Base-by-base conservation (phyloP, 2,113 vertebrate species). In the Otocyon megalotis region DNA sequence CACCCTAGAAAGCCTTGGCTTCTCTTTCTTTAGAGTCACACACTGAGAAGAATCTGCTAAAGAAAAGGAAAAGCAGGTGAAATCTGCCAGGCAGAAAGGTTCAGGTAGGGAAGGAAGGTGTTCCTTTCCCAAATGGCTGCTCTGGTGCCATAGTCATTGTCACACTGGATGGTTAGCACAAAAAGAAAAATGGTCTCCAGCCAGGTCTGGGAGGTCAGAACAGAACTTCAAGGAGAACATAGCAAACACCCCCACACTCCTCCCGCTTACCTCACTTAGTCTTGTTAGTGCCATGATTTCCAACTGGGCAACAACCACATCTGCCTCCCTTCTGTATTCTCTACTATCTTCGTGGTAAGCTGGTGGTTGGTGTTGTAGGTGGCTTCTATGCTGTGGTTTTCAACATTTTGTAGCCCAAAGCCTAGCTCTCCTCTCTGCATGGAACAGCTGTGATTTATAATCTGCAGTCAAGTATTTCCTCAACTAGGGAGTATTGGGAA, bases 391-490 rank as follows among this genome's bases (percentile, higher is more conserved):
- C 11, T 43, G 85, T 58, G 79, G 82, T 83, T 94, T 97, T 85
- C 43, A 85, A 72, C 32, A 32, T 53, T 85, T 43, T 63, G 54
- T 26, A 63, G 72, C 63, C 50, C 77, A 72, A 76, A 94, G 17
- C 72, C 76, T 48, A 88, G 81, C 81, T 43, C n/a, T 69, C 32
- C 37, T 8, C 76, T 72, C n/a, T 77, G n/a, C 26, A 19, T 76
- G 71, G 81, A 95, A 93, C 72, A 93, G 1, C 72, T 96, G 81
- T 94, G 92, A 97, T 96, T 94, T 98, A 86, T 86, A 82, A 69
- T 94, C 62, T 54, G 76, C 53, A 97, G 97, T 90, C 85, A 95
- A 71, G 77, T 81, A 96, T 76, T 96, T 97, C 95, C 96, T 95
- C 77, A 96, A 88, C 87, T 87, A 97, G 91, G 97, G 88, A 97